A percentile compares a stretch with the other conserved stretches of the same genome.
Evolutionary conservation across 2,797 vertebrate species (phyloP).

Genomic region (Lutjanus argentimaculatus): DNA sequence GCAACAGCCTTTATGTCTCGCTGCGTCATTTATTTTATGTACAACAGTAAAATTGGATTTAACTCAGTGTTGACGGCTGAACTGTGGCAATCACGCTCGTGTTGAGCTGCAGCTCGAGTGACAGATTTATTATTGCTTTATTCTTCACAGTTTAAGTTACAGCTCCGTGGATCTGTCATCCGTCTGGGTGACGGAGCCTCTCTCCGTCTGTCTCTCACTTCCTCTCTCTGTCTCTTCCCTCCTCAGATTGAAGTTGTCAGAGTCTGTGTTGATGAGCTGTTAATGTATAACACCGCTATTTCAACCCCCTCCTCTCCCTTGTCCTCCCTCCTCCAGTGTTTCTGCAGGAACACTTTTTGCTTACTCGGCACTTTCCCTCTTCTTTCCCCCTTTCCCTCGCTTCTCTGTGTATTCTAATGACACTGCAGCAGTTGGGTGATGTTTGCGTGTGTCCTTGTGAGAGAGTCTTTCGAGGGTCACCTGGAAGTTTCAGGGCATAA

Average conservation of each 20-base stretch:
- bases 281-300: slow-evolving; percentile 22
- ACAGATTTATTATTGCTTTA: slow-evolving; percentile 74
- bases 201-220: background rate
- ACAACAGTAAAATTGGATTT: slow-evolving; percentile 47
- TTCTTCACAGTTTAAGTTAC: slow-evolving; percentile 72
- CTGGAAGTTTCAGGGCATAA: slow-evolving; percentile 17
- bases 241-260: slow-evolving; percentile 35
- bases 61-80: slow-evolving; percentile 17
- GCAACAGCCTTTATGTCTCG: slow-evolving; percentile 2
- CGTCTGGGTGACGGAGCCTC: slow-evolving; percentile 39
- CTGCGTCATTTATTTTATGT: slow-evolving; percentile 36
- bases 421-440: slow-evolving; percentile 44
- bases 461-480: slow-evolving; percentile 25
- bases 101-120: slow-evolving; percentile 41
- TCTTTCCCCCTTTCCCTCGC: background rate
- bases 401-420: slow-evolving; percentile 59
- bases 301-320: no score
- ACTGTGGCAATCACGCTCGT: slow-evolving; percentile 19
- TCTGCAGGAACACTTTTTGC: slow-evolving; percentile 47
- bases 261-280: slow-evolving; percentile 33
- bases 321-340: slow-evolving; percentile 22
- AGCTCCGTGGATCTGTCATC: slow-evolving; percentile 56
- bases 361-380: slow-evolving; percentile 50
- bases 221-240: background rate
- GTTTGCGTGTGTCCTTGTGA: slow-evolving; percentile 49